Conservation (phyloP, 2,888 invertebrate species). For the Chloromyia formosa region DNA sequence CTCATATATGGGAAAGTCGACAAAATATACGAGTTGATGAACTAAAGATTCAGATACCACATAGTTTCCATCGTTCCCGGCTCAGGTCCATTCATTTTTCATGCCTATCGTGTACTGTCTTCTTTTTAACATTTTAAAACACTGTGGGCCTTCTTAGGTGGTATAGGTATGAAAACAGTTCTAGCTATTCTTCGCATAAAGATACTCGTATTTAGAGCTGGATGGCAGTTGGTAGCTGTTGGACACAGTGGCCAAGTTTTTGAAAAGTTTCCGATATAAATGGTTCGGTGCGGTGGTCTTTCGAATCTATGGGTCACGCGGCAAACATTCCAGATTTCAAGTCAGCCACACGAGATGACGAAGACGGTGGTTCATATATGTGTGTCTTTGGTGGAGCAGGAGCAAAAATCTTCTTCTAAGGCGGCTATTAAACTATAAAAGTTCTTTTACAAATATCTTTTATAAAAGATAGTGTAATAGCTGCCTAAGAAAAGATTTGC, state of each 20-base stretch:
- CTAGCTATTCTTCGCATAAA: neutral
- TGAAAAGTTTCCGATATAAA: neutral
- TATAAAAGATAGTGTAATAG: no score
- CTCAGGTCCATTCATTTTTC: neutral
- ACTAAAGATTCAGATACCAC: neutral
- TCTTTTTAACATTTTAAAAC: neutral
- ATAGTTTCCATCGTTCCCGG: neutral
- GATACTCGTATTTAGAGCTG: neutral
- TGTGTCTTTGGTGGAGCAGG: no score
- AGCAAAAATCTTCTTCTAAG: no score
- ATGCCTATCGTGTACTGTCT: conserved; percentile 2
- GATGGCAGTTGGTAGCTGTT: neutral
- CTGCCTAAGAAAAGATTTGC: no score
- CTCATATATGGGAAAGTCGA: neutral
- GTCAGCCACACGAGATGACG: no score
- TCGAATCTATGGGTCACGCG: no score
- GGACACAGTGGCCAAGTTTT: neutral
- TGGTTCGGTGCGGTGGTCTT: no score
- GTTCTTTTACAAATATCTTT: no score
- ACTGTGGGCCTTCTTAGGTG: neutral
- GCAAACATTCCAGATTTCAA: no score
- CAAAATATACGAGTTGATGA: neutral
- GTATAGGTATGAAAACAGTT: conserved; percentile 4
- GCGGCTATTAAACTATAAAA: no score
- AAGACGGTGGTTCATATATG: no score